Evolutionary conservation across 2,797 vertebrate genomes (phyloP).

Genomic region (Sylvilagus floridanus): DNA sequence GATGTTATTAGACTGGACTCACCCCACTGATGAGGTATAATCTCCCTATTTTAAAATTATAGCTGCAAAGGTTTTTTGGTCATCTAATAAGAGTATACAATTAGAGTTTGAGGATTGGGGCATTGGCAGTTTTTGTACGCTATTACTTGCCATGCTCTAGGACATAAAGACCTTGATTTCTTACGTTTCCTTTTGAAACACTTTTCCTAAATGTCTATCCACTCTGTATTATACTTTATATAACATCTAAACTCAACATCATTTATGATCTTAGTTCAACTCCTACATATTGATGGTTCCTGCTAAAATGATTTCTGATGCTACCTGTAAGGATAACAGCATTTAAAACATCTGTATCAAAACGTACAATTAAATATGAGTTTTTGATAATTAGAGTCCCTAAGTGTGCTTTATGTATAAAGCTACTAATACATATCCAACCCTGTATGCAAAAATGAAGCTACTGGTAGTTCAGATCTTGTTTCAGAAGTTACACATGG

Average conservation of each 20-base stretch:
- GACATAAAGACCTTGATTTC: constrained; percentile 30
- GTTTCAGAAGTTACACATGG: background rate
- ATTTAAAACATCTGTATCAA: background rate
- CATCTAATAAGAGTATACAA: background rate
- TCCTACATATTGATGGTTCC: background rate
- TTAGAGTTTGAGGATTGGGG: background rate
- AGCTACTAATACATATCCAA: background rate
- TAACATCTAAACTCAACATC: background rate
- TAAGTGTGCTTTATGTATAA: background rate
- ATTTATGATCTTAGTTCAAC: background rate
- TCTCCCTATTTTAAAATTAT: background rate
- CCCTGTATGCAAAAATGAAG: background rate
- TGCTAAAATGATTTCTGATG: background rate
- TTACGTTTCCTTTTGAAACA: background rate
- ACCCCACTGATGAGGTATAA: background rate
- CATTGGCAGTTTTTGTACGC: background rate
- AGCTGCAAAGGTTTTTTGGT: background rate
- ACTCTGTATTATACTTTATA: background rate
- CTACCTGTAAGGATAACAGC: background rate
- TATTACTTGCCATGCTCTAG: background rate
- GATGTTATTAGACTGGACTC: background rate
- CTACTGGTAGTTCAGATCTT: background rate
- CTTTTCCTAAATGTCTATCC: background rate
- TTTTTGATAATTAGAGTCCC: constrained; percentile 2
- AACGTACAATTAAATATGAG: background rate